These are phyloP conservation scores for Priapulus caudatus DNA, from an alignment of 2,888 invertebrate genomes.

Conservation along the genomic window DNA sequence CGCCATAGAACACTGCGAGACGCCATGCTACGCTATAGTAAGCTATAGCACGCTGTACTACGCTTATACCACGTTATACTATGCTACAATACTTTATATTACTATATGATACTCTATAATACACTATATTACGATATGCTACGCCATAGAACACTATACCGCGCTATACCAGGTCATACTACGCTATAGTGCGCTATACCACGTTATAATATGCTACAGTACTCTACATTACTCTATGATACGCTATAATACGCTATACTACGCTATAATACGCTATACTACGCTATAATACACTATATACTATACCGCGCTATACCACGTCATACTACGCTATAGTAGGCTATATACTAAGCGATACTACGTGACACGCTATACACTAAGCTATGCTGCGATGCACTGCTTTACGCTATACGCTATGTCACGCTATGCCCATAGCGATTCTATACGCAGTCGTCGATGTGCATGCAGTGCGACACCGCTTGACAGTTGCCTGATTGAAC, in stretches of 20 bases:
- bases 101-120: not conserved
- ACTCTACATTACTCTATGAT: not conserved
- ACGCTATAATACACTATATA: not conserved
- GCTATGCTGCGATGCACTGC: not conserved
- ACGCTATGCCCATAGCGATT: no score
- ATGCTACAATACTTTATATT: not conserved
- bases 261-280: not conserved
- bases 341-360: no score
- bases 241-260: constrained; percentile 1
- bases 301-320: constrained; percentile 3
- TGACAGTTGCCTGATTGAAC: no score
- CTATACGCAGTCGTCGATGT: no score
- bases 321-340: not conserved
- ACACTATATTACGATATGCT: constrained; percentile 1
- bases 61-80: constrained; percentile 3
- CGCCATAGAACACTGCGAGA: not conserved
- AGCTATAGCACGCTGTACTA: not conserved
- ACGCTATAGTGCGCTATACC: constrained; percentile 1
- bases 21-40: no score
- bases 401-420: no score
- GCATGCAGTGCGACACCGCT: no score
- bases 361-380: no score
- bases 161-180: not conserved
- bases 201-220: not conserved
- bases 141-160: constrained; percentile 1